Percentiles rank a stretch among this genome's conserved stretches.
These are phyloP conservation scores for Peucedramus taeniatus DNA, from an alignment of 2,113 vertebrate genomes.

Conservation along the genomic window DNA sequence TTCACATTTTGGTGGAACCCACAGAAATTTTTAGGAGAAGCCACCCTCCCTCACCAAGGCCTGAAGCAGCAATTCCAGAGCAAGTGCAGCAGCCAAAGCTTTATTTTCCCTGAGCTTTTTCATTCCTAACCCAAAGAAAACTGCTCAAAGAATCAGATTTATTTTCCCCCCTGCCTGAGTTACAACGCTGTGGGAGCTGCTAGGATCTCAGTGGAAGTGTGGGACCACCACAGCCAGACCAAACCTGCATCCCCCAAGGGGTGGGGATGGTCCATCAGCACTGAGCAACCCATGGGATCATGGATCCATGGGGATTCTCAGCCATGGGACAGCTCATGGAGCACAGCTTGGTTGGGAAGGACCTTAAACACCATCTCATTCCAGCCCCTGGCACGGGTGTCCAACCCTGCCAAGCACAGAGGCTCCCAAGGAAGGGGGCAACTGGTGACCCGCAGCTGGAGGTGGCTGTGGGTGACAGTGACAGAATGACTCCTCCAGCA, in stretches of 20 bases:
- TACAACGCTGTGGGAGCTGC: fast-evolving
- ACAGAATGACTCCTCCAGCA: neutral
- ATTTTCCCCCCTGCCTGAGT: fast-evolving
- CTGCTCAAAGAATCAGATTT: neutral
- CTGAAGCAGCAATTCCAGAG: neutral
- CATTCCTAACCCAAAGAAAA: neutral
- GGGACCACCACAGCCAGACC: neutral
- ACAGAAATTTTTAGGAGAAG: neutral
- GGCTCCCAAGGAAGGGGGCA: fast-evolving
- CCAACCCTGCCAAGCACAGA: fast-evolving
- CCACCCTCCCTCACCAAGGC: neutral
- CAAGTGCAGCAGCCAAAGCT: neutral
- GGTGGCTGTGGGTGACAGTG: fast-evolving
- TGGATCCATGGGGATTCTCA: neutral
- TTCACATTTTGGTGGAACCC: neutral
- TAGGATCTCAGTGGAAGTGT: neutral
- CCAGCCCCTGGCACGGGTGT: fast-evolving
- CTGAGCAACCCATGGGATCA: fast-evolving
- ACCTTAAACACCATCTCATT: neutral
- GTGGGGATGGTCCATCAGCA: neutral
- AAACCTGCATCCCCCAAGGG: neutral
- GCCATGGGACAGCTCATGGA: neutral
- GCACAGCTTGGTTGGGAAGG: neutral
- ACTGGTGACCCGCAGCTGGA: neutral
- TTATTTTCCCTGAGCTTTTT: neutral